Percentiles rank a stretch among this genome's conserved stretches.
Evolutionary conservation across 1,140 invertebrate species (phyloP).

Genomic region (Bombus turneri): DNA sequence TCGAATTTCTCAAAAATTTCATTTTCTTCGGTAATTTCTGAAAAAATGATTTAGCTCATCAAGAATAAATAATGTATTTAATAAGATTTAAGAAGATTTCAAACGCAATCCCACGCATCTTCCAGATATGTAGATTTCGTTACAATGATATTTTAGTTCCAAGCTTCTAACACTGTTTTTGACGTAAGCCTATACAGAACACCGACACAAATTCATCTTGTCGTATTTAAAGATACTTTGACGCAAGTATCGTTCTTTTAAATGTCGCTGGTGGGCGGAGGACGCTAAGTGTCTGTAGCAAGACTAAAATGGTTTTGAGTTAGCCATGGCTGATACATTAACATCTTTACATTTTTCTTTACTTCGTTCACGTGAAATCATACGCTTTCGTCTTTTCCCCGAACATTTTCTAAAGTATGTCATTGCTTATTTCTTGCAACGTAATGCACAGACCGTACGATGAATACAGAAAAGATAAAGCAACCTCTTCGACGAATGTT

Average conservation of each 20-base stretch:
- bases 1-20: too few species aligned
- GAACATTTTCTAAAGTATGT: background rate
- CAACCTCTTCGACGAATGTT: background rate
- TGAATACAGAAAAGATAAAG: slow-evolving; percentile 25
- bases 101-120: background rate
- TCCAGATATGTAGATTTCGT: background rate
- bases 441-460: slow-evolving; percentile 18
- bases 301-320: slow-evolving; percentile 11
- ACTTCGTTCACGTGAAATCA: background rate
- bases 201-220: background rate
- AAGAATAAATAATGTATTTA: too few species aligned
- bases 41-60: too few species aligned
- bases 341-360: background rate
- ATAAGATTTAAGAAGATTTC: background rate
- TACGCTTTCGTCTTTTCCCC: background rate
- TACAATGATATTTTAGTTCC: background rate
- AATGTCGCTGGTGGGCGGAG: slow-evolving; percentile 37
- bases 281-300: background rate
- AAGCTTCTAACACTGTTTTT: slow-evolving; percentile 8
- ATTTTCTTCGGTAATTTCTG: too few species aligned
- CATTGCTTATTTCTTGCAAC: background rate
- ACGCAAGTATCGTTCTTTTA: slow-evolving; percentile 44
- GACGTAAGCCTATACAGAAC: background rate
- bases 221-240: slow-evolving; percentile 50
- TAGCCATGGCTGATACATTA: background rate